Evolutionary conservation across 2,797 vertebrate species (phyloP).

Genomic region (Caiman crocodilus): DNA sequence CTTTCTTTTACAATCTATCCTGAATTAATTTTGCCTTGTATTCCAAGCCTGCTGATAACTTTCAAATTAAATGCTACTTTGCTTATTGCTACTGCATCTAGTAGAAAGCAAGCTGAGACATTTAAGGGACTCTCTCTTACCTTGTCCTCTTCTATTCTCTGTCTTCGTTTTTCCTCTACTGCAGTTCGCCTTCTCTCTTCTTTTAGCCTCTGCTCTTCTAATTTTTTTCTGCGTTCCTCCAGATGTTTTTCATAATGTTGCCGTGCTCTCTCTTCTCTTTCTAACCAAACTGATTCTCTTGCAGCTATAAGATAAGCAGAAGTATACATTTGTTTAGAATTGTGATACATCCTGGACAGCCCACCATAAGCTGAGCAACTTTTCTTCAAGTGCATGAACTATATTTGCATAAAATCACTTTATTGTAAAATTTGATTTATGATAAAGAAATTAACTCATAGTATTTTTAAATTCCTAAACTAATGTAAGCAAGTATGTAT

Average conservation of each 20-base stretch:
- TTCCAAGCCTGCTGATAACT: neutral
- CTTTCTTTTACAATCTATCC: neutral
- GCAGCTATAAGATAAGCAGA: conserved; percentile 79
- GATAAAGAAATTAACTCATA: neutral
- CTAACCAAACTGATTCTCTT: conserved; percentile 90
- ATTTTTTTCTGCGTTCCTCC: conserved; percentile 89
- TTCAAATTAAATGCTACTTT: neutral
- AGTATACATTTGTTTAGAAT: neutral
- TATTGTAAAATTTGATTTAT: neutral
- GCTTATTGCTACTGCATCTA: neutral
- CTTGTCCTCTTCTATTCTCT: conserved; percentile 92
- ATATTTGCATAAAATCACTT: too few species aligned
- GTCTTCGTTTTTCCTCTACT: conserved; percentile 94
- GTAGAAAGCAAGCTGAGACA: neutral
- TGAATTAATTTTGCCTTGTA: neutral
- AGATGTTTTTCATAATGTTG: conserved; percentile 93
- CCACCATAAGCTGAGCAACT: neutral
- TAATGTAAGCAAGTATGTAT: neutral
- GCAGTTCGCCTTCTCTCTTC: conserved; percentile 91
- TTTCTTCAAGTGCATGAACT: neutral
- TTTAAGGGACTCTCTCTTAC: conserved; percentile 65
- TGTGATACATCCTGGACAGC: neutral
- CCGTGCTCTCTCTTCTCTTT: conserved; percentile 89
- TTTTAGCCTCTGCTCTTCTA: conserved; percentile 92
- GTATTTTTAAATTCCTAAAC: neutral